Evolutionary conservation across 2,113 vertebrate genomes (phyloP).

Genomic region (Proterorhinus semilunaris): DNA sequence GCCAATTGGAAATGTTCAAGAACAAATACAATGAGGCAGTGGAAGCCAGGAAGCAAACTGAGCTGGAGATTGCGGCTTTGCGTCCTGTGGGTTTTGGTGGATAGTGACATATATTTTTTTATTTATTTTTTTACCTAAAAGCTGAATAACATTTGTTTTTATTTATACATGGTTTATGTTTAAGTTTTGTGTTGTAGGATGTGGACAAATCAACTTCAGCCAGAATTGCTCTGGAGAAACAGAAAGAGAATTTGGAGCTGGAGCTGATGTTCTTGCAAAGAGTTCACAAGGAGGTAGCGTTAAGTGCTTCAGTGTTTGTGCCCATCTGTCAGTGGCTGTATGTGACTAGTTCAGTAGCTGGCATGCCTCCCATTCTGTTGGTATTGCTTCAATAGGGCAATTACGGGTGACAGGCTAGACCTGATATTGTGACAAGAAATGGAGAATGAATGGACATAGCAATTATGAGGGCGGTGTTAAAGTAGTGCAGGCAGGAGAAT

Average conservation of each 20-base stretch:
- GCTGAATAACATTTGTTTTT: background rate
- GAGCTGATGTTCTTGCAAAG: conserved; percentile 72
- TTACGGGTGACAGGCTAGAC: conserved; percentile 16
- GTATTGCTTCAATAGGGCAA: conserved; percentile 23
- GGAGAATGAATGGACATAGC: background rate
- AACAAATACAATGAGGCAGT: conserved; percentile 70
- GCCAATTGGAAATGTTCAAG: conserved; percentile 70
- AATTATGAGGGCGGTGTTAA: conserved; percentile 31
- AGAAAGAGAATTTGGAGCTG: conserved; percentile 71
- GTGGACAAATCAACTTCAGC: conserved; percentile 63
- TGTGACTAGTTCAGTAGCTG: background rate
- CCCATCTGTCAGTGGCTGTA: background rate
- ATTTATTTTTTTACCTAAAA: background rate
- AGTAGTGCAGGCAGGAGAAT: background rate
- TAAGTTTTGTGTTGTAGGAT: conserved; percentile 52
- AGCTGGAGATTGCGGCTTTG: conserved; percentile 73
- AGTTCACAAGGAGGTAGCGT: conserved; percentile 77
- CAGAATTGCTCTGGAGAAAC: conserved; percentile 70
- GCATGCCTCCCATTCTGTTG: conserved; percentile 21
- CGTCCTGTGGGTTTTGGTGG: conserved; percentile 65
- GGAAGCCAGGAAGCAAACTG: conserved; percentile 69
- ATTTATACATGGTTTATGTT: background rate
- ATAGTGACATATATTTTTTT: background rate
- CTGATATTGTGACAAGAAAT: conserved; percentile 5
- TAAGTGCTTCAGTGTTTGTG: background rate